A percentile compares a stretch with the other conserved stretches of the same genome.
Conservation (phyloP, 23 tunicate species). For the Halocynthia roretzi region DNA sequence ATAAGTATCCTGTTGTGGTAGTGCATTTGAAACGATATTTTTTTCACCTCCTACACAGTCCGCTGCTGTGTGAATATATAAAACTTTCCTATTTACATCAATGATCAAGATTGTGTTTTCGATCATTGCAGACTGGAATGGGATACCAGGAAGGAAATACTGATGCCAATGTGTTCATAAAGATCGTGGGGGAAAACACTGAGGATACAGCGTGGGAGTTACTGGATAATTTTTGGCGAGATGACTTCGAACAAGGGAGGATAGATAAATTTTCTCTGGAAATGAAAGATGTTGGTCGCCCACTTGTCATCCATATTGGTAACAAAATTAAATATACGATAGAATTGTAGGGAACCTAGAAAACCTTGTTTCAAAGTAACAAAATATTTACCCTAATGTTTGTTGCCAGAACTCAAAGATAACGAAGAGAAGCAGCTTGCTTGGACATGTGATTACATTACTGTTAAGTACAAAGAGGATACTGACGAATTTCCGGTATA, state of each 20-base stretch:
- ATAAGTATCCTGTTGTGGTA: no score
- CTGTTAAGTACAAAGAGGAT: background rate
- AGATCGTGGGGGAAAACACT: constrained; percentile 29
- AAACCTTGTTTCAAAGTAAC: no score
- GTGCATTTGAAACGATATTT: no score
- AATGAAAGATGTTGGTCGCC: constrained; percentile 24
- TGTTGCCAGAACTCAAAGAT: no score
- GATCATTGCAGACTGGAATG: constrained; percentile 22
- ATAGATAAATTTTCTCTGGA: constrained; percentile 7
- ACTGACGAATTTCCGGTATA: constrained; percentile 15
- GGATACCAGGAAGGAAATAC: constrained; percentile 27
- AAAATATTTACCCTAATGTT: no score
- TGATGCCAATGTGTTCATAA: constrained; percentile 24
- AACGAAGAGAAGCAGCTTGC: no score
- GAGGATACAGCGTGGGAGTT: constrained; percentile 3
- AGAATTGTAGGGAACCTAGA: no score
- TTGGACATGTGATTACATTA: constrained; percentile 12
- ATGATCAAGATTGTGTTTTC: no score
- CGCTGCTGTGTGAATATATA: no score
- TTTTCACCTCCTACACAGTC: no score
- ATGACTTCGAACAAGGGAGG: constrained; percentile 33
- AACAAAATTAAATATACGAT: background rate
- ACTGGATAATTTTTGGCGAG: constrained; percentile 28
- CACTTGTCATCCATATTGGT: constrained; percentile 13
- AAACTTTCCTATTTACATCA: no score